Conservation (phyloP, 2,113 vertebrate species). For the Perca flavescens region DNA sequence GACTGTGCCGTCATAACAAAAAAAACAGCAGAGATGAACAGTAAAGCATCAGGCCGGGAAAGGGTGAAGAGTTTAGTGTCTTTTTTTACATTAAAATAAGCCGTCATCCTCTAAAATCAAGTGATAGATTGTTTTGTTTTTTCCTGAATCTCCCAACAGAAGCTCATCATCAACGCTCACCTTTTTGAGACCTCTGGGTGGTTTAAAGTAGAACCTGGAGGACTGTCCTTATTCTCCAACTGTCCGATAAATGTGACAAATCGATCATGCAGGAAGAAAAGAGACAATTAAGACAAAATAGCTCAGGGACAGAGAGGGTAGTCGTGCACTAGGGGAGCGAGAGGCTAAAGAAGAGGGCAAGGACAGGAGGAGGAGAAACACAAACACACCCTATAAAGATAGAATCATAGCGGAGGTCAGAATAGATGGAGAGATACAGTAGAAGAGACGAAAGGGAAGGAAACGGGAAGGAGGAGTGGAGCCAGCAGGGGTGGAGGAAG, state of each 20-base stretch:
- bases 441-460: constrained; percentile 5
- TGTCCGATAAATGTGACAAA: constrained; percentile 64
- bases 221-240: constrained; percentile 32
- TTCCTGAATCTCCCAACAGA: constrained; percentile 10
- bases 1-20: not conserved
- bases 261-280: constrained; percentile 64
- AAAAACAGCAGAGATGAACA: not conserved
- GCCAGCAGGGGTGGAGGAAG: constrained; percentile 31
- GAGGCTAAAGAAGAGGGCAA: constrained; percentile 46
- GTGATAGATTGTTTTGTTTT: not conserved
- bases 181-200: constrained; percentile 29
- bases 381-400: constrained; percentile 59
- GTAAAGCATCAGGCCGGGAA: not conserved
- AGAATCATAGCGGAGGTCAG: constrained; percentile 63
- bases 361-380: constrained; percentile 55
- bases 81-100: not conserved
- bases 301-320: constrained; percentile 44
- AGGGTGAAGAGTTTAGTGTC: not conserved
- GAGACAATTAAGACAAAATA: constrained; percentile 66
- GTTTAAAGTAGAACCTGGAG: constrained; percentile 13
- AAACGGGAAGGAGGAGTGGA: constrained; percentile 1
- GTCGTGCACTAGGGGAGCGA: constrained; percentile 24
- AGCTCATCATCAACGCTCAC: constrained; percentile 25
- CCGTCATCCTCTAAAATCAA: not conserved
- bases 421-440: constrained; percentile 64